Conservation (phyloP, 1,140 invertebrate genomes). For the Ceratosolen fusciceps region DNA sequence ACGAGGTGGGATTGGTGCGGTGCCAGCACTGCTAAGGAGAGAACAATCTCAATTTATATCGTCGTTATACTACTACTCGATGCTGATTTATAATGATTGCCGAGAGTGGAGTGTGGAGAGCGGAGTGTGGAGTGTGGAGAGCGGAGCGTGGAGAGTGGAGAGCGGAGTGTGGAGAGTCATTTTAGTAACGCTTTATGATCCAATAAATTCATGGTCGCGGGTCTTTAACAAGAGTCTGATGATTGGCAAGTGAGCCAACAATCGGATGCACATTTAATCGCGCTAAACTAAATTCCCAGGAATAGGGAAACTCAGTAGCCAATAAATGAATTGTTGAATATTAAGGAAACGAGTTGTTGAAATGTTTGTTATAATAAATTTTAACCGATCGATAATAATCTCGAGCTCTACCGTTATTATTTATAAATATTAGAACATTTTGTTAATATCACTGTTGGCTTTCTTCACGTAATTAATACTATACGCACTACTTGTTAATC, state of each 20-base stretch:
- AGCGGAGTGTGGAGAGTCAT: background rate
- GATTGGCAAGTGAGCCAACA: background rate
- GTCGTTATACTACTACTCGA: no score
- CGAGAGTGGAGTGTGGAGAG: no score
- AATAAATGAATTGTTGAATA: no score
- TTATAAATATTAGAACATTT: background rate
- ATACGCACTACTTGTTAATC: background rate
- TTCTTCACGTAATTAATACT: background rate
- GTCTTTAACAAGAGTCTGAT: background rate
- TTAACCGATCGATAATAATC: background rate
- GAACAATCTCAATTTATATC: background rate
- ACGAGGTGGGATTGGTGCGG: slow-evolving; percentile 91
- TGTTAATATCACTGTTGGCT: background rate
- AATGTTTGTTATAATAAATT: background rate
- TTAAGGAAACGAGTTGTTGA: background rate
- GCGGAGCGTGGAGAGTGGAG: background rate
- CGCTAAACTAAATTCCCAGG: background rate
- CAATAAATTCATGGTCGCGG: background rate
- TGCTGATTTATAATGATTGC: no score
- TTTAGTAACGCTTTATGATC: background rate
- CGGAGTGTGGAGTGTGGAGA: no score
- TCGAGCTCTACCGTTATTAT: background rate
- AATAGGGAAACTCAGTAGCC: background rate
- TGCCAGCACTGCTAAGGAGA: slow-evolving; percentile 81
- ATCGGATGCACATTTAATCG: background rate